Percentiles rank a stretch among this genome's conserved stretches.
These are phyloP conservation scores for Parnassius orleans DNA, from an alignment of 2,888 invertebrate species.

Conservation along the genomic window DNA sequence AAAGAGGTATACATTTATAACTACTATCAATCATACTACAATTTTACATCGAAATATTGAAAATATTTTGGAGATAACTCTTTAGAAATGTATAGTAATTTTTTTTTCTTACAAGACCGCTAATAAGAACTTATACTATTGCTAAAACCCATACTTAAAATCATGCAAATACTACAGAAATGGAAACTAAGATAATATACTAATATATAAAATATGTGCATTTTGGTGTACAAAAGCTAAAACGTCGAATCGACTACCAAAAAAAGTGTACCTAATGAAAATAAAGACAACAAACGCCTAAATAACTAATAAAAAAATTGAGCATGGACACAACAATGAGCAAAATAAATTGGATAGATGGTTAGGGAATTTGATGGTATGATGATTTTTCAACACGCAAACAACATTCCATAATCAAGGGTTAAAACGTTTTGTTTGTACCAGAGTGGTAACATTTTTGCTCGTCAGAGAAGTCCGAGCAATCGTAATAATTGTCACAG, in stretches of 20 bases:
- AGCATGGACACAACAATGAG: constrained; percentile 1
- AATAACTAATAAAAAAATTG: background rate
- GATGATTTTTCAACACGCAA: constrained; percentile 39
- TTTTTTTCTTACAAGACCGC: too few species aligned
- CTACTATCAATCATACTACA: too few species aligned
- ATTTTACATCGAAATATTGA: too few species aligned
- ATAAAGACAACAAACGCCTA: background rate
- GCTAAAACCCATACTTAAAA: background rate
- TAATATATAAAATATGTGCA: background rate
- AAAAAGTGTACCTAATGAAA: background rate
- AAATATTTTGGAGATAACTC: too few species aligned
- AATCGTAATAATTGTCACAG: constrained; percentile 95
- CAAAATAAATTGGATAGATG: constrained; percentile 18
- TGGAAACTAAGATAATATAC: background rate
- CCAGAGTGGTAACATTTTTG: constrained; percentile 87
- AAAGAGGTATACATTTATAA: too few species aligned
- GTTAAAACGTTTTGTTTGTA: constrained; percentile 50
- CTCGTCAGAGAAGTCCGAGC: constrained; percentile 94
- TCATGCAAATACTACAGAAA: constrained; percentile 1
- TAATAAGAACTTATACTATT: too few species aligned
- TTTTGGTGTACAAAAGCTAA: background rate
- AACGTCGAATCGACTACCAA: background rate
- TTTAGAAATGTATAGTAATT: too few species aligned
- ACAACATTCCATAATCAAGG: constrained; percentile 51
- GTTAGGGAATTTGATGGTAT: constrained; percentile 25